Conservation (phyloP, 2,888 invertebrate genomes). For the Campoplex capitator region DNA sequence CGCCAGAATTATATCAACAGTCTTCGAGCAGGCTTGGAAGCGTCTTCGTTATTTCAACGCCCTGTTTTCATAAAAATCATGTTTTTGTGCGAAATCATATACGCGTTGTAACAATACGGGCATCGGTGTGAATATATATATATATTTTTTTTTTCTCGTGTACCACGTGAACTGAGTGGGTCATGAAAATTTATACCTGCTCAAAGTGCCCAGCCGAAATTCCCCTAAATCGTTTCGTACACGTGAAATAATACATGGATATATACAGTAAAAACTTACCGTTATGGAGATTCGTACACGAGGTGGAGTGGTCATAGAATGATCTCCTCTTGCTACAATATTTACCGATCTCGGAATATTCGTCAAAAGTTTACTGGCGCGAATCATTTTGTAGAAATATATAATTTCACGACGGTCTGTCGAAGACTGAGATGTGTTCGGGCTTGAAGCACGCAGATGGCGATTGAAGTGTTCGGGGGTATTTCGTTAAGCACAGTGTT, state of each 20-base stretch:
- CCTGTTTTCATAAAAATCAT: neutral
- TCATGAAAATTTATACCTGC: constrained; percentile 2
- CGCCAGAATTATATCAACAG: neutral
- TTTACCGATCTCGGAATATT: constrained; percentile 36
- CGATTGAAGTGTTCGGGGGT: constrained; percentile 35
- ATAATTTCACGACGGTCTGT: neutral
- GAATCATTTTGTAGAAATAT: constrained; percentile 41
- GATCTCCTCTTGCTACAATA: constrained; percentile 30
- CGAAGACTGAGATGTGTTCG: constrained; percentile 14
- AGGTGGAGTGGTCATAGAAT: constrained; percentile 46
- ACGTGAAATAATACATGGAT: neutral
- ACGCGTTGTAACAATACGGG: neutral
- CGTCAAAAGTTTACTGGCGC: constrained; percentile 53
- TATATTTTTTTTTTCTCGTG: neutral
- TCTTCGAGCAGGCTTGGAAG: constrained; percentile 1
- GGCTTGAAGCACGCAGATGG: constrained; percentile 25
- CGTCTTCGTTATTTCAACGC: neutral
- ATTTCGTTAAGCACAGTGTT: constrained; percentile 10
- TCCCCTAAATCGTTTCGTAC: neutral
- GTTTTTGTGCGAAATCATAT: neutral
- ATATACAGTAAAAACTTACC: constrained; percentile 55
- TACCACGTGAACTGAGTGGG: neutral
- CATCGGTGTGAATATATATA: neutral
- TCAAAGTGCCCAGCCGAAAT: neutral
- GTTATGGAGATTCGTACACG: constrained; percentile 64